These are phyloP conservation scores for Heliconius cydno DNA, from an alignment of 2,888 invertebrate genomes.

Conservation along the genomic window DNA sequence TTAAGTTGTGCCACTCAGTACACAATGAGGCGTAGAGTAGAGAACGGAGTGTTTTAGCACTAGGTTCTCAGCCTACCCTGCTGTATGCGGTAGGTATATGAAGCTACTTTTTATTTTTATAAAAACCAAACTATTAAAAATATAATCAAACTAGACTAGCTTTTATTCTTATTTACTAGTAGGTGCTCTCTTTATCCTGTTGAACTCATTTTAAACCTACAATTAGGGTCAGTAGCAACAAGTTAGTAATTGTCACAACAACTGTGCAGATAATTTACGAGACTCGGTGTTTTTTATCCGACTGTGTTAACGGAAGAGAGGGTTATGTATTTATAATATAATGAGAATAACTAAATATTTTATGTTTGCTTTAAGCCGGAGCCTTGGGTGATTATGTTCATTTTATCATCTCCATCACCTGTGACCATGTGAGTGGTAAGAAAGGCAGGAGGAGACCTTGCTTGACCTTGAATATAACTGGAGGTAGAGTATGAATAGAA, in stretches of 20 bases:
- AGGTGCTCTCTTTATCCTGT: neutral
- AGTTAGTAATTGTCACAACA: conserved; percentile 38
- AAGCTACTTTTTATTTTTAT: too few relatives aligned
- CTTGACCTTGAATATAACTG: too few relatives aligned
- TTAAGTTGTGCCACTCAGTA: too few relatives aligned
- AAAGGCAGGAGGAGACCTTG: too few relatives aligned
- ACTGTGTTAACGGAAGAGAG: neutral
- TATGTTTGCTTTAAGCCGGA: too few relatives aligned
- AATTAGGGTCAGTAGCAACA: conserved; percentile 42
- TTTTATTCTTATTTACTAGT: conserved; percentile 11
- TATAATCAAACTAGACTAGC: neutral
- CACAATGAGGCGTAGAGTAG: too few relatives aligned
- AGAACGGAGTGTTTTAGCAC: neutral
- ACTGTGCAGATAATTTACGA: conserved; percentile 29
- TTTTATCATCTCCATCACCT: too few relatives aligned
- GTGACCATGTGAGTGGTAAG: too few relatives aligned
- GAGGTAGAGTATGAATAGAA: too few relatives aligned
- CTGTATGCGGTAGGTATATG: too few relatives aligned
- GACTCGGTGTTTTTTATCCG: neutral
- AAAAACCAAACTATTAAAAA: neutral
- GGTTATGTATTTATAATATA: neutral
- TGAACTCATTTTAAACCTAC: conserved; percentile 26
- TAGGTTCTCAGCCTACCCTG: neutral
- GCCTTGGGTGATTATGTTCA: too few relatives aligned
- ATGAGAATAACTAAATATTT: neutral